A percentile compares a stretch with the other conserved stretches of the same genome.
phyloP scores from a whole-genome alignment of 2,888 invertebrate genomes.

The Cartodere bifasciata region DNA sequence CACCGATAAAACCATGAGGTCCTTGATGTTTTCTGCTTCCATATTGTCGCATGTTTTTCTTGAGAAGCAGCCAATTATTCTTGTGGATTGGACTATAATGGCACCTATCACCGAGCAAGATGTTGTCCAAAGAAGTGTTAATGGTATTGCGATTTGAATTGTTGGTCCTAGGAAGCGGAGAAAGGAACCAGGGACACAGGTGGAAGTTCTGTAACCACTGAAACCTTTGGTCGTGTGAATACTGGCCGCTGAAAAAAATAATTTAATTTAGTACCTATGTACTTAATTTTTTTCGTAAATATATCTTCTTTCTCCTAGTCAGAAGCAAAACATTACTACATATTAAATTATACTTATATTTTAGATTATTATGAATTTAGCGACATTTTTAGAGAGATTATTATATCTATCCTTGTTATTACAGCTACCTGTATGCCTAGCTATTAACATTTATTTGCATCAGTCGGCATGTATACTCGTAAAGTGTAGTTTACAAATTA shows the following conservation, averaged over 20 bases:
- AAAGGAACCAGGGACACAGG: constrained; percentile 26
- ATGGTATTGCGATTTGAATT: constrained; percentile 27
- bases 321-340: no score
- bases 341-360: no score
- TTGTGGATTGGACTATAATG: constrained; percentile 41
- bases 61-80: constrained; percentile 33
- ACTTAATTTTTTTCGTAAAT: no score
- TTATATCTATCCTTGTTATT: no score
- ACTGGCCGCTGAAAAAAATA: constrained; percentile 38
- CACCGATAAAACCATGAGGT: constrained; percentile 36
- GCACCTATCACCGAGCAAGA: constrained; percentile 43
- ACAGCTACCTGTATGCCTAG: no score
- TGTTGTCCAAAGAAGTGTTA: constrained; percentile 41
- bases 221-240: constrained; percentile 45
- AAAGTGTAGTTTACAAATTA: no score
- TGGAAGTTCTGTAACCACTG: constrained; percentile 30
- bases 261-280: background rate
- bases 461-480: no score
- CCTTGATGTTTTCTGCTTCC: constrained; percentile 15
- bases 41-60: constrained; percentile 22
- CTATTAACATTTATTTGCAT: no score
- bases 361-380: no score
- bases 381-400: no score
- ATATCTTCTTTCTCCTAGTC: no score
- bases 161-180: constrained; percentile 31